Percentiles rank a stretch among this genome's conserved stretches.
Evolutionary conservation across 2,113 vertebrate species (phyloP).

Genomic region (Coregonus clupeaformis): DNA sequence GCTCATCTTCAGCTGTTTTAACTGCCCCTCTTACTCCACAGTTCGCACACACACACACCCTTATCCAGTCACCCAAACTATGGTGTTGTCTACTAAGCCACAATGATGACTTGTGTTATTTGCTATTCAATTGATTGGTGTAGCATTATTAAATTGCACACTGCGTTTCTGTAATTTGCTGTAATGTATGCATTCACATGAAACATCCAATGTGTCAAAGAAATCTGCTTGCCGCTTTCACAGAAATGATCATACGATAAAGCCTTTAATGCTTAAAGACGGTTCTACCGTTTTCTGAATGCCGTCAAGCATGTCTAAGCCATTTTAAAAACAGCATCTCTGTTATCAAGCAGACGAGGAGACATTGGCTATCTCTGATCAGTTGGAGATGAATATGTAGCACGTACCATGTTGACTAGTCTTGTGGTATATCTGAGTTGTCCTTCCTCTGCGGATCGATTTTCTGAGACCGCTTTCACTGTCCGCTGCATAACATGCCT

Average conservation of each 20-base stretch:
- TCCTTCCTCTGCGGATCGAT: background rate
- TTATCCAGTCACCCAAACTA: too few species aligned
- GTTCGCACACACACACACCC: too few species aligned
- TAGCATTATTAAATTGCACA: too few species aligned
- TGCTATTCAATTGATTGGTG: too few species aligned
- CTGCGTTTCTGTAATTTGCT: too few species aligned
- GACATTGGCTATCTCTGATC: background rate
- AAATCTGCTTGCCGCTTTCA: background rate
- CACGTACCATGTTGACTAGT: background rate
- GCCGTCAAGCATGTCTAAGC: background rate
- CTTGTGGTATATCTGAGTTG: background rate
- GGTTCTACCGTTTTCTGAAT: background rate
- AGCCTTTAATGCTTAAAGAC: background rate
- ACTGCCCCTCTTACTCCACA: too few species aligned
- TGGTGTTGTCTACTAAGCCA: too few species aligned
- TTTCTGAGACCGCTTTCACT: constrained; percentile 22
- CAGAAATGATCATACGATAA: background rate
- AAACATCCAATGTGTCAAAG: too few species aligned
- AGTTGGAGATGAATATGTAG: background rate
- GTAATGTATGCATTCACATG: too few species aligned
- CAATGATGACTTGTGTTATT: too few species aligned
- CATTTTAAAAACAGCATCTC: too few species aligned
- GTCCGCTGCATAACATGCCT: constrained; percentile 18
- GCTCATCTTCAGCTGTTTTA: background rate
- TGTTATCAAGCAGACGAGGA: background rate